phyloP scores from a whole-genome alignment of 2,113 vertebrate species.

The Ailuropoda melanoleuca region DNA sequence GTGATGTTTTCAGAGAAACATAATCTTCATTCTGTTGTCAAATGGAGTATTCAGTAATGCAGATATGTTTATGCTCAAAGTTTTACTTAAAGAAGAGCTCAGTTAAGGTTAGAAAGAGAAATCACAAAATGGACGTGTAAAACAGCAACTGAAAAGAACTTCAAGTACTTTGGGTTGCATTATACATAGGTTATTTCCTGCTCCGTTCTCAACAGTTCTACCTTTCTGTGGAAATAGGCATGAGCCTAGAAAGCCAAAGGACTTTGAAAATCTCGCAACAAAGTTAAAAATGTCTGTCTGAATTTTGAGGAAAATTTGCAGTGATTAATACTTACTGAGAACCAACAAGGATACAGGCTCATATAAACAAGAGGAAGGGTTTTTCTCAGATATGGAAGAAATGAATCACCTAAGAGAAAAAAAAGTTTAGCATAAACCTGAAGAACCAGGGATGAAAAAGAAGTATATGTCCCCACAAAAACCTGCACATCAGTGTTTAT shows the following conservation, averaged over 20 bases:
- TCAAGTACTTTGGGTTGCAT: not conserved
- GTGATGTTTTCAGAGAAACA: slow-evolving; percentile 36
- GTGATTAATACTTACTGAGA: not conserved
- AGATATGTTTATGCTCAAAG: not conserved
- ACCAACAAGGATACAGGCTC: not conserved
- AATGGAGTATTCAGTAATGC: slow-evolving; percentile 28
- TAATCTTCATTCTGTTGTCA: slow-evolving; percentile 29
- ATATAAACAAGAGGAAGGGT: not conserved
- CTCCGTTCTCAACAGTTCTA: not conserved
- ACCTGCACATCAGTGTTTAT: not conserved
- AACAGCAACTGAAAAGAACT: not conserved
- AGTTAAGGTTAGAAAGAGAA: slow-evolving; percentile 21
- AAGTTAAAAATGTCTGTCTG: not conserved
- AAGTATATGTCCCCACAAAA: not conserved
- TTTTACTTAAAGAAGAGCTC: slow-evolving; percentile 42
- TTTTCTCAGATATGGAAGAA: slow-evolving; percentile 40
- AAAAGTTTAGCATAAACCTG: not conserved
- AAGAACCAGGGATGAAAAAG: not conserved
- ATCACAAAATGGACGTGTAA: slow-evolving; percentile 10
- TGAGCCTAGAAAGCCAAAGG: not conserved
- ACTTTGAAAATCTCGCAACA: slow-evolving; percentile 25
- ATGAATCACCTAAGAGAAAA: not conserved
- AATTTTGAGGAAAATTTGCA: slow-evolving; percentile 23
- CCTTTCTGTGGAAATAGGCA: not conserved
- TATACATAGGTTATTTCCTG: not conserved